These are phyloP conservation scores for Pyrrhia umbra DNA, from an alignment of 2,888 invertebrate genomes.

Conservation along the genomic window DNA sequence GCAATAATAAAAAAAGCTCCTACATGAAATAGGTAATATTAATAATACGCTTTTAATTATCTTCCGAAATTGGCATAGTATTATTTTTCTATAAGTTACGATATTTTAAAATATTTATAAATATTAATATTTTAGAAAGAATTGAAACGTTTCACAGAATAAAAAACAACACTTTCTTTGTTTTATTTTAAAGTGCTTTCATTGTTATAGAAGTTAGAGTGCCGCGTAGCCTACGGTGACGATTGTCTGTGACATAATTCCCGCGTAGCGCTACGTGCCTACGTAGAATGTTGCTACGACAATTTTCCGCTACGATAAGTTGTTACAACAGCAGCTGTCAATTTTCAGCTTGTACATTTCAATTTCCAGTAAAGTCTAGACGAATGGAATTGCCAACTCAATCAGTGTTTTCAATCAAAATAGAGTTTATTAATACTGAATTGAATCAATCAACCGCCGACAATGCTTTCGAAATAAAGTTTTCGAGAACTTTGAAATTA, in stretches of 20 bases:
- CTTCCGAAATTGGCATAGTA: not conserved
- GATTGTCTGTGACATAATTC: conserved; percentile 31
- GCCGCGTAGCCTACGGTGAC: conserved; percentile 27
- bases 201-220: conserved; percentile 18
- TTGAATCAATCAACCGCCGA: conserved; percentile 22
- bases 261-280: conserved; percentile 17
- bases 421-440: conserved; percentile 29
- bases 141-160: conserved; percentile 33
- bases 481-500: conserved; percentile 16
- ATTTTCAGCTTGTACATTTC: conserved; percentile 8
- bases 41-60: not conserved
- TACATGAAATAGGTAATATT: not conserved
- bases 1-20: not conserved
- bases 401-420: conserved; percentile 33
- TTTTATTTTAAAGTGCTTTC: conserved; percentile 23
- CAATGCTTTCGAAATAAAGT: conserved; percentile 15
- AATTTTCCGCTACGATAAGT: conserved; percentile 37
- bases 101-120: conserved; percentile 4
- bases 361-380: conserved; percentile 14
- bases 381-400: conserved; percentile 17
- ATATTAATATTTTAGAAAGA: conserved; percentile 18
- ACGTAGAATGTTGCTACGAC: conserved; percentile 38
- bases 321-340: conserved; percentile 4
- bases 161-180: conserved; percentile 36
- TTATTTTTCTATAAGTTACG: not conserved